phyloP scores from a whole-genome alignment of 2,888 invertebrate genomes.

The Lepas anatifera region DNA sequence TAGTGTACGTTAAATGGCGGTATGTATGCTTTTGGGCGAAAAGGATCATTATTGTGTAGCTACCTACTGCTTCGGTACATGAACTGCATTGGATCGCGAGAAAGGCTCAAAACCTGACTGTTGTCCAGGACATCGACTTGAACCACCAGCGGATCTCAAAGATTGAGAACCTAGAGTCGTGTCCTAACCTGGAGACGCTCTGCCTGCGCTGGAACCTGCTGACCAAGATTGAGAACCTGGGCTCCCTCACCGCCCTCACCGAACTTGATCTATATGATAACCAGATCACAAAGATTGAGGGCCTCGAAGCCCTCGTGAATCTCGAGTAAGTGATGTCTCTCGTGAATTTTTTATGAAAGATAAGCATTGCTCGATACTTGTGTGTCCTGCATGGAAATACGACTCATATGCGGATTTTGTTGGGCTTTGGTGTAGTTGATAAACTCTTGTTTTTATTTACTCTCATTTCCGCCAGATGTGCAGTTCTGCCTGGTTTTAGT shows the following conservation, averaged over 20 bases:
- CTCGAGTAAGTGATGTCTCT: constrained; percentile 46
- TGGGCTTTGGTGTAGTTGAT: too few species aligned
- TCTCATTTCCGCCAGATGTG: too few species aligned
- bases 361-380: too few species aligned
- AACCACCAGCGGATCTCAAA: constrained; percentile 78
- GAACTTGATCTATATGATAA: constrained; percentile 96
- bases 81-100: background rate
- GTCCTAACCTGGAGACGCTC: constrained; percentile 57
- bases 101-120: background rate
- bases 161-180: constrained; percentile 66
- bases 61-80: too few species aligned
- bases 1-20: too few species aligned
- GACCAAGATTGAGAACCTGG: constrained; percentile 81
- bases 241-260: constrained; percentile 56
- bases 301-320: constrained; percentile 72
- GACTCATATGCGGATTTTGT: too few species aligned
- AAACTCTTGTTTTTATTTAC: too few species aligned
- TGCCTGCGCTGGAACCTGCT: constrained; percentile 91
- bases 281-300: constrained; percentile 83
- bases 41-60: too few species aligned
- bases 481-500: too few species aligned
- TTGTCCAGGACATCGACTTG: constrained; percentile 50
- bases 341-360: too few species aligned
- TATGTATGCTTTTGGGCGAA: too few species aligned
- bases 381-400: too few species aligned